Base-by-base conservation (phyloP, 2,113 vertebrate genomes). In the Empidonax alnorum region DNA sequence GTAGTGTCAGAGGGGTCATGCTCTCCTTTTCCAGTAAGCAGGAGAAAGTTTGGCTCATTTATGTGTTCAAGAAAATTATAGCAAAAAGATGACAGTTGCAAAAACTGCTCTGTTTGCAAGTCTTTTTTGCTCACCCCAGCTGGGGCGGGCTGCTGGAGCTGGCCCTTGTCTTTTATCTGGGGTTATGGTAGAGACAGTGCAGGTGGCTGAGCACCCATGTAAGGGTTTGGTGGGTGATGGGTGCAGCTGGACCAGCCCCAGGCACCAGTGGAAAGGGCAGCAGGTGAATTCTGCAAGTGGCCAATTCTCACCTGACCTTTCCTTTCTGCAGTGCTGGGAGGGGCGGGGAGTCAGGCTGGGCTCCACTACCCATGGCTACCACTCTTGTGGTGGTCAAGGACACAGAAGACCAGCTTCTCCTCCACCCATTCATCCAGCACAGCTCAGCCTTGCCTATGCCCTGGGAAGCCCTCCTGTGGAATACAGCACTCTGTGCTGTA, bases 261-360 rank as follows among this genome's bases (percentile, higher is more conserved):
- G 37, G 47, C 31, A n/a, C 6, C 31, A 24, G 19, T 14, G 33
- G 39, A 72, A 67, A 83, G 25, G 14, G 44, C 30, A 88, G 50
- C 23, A n/a, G n/a, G n/a, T n/a, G n/a, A n/a, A n/a, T n/a, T n/a
- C n/a, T n/a, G n/a, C n/a, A n/a, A 1, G 35, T 4, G 14, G 13
- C 46, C 74, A 92, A 63, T 52, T 61, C 21, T 66, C 24, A 56
- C 30, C 42, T 19, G 10, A 6, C 10, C 33, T 61, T 74, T 52
- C 30, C 25, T 77, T 56, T 67, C 37, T 69, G 44, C 23, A 20
- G 44, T n/a, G 53, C 59, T 33, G 25, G 11, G 14, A 21, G 5
- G 33, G 1, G 2, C 3, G 0, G 4, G 18, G 30, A 21, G 9
- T 15, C 24, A 3, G 27, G 7, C 4, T 9, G 15, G 35, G 24